Base-by-base conservation (phyloP, 2,797 vertebrate genomes). In the Gallirallus australis region DNA sequence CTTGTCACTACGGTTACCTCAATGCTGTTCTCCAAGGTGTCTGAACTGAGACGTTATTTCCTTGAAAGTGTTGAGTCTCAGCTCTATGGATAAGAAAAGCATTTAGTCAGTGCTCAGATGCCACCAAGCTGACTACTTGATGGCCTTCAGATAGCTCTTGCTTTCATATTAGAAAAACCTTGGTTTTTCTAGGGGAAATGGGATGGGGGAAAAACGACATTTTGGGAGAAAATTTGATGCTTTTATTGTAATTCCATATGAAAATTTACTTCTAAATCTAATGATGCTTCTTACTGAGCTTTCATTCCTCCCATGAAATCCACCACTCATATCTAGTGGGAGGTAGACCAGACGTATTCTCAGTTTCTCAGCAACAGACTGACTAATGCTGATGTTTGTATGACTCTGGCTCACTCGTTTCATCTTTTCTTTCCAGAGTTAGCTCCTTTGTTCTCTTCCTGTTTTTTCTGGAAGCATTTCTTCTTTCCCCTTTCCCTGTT, bases 1-100 rank as follows among this genome's bases (percentile, higher is more conserved):
- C 15, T 27, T 60, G 70, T 93, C 86, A 42, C 96, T 89, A 72
- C 96, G 78, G 90, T 95, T 89, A 97, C 80, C 39, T 60, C 5
- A 4, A 71, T 84, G 70, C 73, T 61, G 24, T 64, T 89, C 80
- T 86, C 47, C 10, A 24, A 45, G 50, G 21, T 68, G 39, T 57
- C n/a, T 89, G 66, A 94, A 66, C 28, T 3, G 11, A 47, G 76
- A 39, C 11, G 47, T 66, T n/a, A 54, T 59, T 82, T 72, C 56
- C 21, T 30, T 80, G 19, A 47, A 80, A 76, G 76, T 59, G 35
- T 24, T 45, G 40, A 81, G 11, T 40, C 28, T 91, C 23, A 50
- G 15, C 45, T 95, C 14, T 8, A 18, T 0, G 47, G 57, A 15
- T 48, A 69, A 79, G 59, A 54, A 82, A 88, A 82, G 19, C 12